These are phyloP conservation scores for Microctenopoma steveboyesi DNA, from an alignment of 2,797 vertebrate genomes.

Conservation along the genomic window DNA sequence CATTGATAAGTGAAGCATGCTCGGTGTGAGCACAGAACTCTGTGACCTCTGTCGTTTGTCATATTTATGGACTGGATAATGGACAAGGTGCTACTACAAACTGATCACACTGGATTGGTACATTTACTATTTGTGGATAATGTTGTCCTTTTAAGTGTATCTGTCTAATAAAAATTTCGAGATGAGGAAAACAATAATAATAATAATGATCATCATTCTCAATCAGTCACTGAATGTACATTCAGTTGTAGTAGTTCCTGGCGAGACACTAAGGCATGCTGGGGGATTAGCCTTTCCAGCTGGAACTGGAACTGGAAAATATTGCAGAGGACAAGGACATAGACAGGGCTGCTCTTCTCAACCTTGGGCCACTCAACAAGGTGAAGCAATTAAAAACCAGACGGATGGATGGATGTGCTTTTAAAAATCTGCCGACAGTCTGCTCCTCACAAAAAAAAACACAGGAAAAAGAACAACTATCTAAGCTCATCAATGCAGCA, in stretches of 20 bases:
- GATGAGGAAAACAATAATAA: background rate
- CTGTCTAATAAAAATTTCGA: no score
- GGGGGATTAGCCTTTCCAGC: conserved; percentile 14
- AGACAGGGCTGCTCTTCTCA: conserved; percentile 9
- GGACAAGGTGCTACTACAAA: background rate
- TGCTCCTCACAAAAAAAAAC: conserved; percentile 11
- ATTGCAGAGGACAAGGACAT: conserved; percentile 11
- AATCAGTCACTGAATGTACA: background rate
- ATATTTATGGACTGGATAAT: background rate
- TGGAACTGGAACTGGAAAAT: conserved; percentile 23
- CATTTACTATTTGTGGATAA: background rate
- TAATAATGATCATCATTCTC: no score
- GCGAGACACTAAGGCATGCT: conserved; percentile 9
- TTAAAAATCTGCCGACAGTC: conserved; percentile 33
- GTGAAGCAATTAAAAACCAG: conserved; percentile 50
- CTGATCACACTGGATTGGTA: background rate
- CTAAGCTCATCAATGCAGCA: conserved; percentile 36
- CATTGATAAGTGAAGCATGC: background rate
- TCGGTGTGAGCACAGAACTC: background rate
- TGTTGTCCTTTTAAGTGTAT: background rate
- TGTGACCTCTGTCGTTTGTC: background rate
- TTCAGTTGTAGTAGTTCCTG: background rate
- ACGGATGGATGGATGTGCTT: conserved; percentile 22
- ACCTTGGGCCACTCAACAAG: conserved; percentile 35
- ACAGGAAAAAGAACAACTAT: conserved; percentile 23